These are phyloP conservation scores for Himalopsyche phryganea DNA, from an alignment of 1,140 invertebrate species.

Conservation along the genomic window DNA sequence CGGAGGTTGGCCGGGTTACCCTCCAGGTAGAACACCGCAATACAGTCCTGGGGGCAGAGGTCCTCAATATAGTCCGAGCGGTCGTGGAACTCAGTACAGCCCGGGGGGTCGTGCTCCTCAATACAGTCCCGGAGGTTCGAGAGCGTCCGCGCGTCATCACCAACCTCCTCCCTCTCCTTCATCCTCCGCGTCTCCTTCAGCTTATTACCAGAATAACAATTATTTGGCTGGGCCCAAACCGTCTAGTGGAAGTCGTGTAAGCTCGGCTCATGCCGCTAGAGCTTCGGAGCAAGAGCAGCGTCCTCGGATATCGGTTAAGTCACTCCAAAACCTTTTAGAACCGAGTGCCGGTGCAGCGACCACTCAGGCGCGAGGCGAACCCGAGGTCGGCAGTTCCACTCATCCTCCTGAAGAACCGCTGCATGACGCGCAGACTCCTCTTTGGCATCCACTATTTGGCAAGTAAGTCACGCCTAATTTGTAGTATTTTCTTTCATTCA, in stretches of 20 bases:
- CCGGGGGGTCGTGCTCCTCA: slow-evolving; percentile 15
- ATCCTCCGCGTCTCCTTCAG: slow-evolving; percentile 38
- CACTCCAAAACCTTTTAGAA: slow-evolving; percentile 57
- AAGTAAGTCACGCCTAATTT: slow-evolving; percentile 44
- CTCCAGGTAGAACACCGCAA: slow-evolving; percentile 8
- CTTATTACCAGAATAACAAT: slow-evolving; percentile 48
- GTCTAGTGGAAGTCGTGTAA: slow-evolving; percentile 35
- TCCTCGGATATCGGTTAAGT: slow-evolving; percentile 57
- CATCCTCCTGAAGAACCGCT: slow-evolving; percentile 43
- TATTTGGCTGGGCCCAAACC: slow-evolving; percentile 45
- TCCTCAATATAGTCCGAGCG: slow-evolving; percentile 31
- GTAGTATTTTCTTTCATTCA: slow-evolving; percentile 14
- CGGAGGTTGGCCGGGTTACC: neutral
- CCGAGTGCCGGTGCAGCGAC: slow-evolving; percentile 34
- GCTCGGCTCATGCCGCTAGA: slow-evolving; percentile 9
- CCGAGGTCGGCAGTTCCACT: slow-evolving; percentile 59
- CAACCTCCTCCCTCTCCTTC: slow-evolving; percentile 39
- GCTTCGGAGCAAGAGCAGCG: slow-evolving; percentile 41
- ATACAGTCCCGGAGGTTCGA: slow-evolving; percentile 37
- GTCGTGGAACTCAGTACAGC: slow-evolving; percentile 35
- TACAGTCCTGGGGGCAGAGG: slow-evolving; percentile 32
- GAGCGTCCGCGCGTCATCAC: slow-evolving; percentile 37
- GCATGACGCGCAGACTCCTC: slow-evolving; percentile 47
- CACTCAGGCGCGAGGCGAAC: slow-evolving; percentile 32
- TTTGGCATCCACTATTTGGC: slow-evolving; percentile 53